Evolutionary conservation across 1,140 invertebrate species (phyloP).

Genomic region (Cryptotermes secundus): DNA sequence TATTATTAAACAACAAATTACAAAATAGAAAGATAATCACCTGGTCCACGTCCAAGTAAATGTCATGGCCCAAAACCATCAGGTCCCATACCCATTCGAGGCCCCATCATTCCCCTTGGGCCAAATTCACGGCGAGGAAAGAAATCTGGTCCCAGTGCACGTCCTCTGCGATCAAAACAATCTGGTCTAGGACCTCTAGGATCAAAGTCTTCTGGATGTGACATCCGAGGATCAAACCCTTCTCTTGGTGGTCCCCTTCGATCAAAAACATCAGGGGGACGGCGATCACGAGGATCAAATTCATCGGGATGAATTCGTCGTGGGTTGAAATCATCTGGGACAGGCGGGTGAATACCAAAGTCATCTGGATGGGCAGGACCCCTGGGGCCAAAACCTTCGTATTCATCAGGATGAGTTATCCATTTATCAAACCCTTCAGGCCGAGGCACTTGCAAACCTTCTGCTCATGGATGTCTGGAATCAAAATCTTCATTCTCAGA

Average conservation of each 20-base stretch:
- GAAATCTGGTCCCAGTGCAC: constrained; percentile 45
- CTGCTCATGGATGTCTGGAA: constrained; percentile 8
- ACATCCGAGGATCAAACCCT: constrained; percentile 38
- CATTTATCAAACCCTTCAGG: background rate
- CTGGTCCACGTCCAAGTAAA: constrained; percentile 44
- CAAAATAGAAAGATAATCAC: constrained; percentile 41
- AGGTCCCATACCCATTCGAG: constrained; percentile 48
- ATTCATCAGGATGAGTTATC: constrained; percentile 22
- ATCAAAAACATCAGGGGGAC: constrained; percentile 40
- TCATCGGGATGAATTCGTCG: constrained; percentile 46
- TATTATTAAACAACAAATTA: too few species aligned
- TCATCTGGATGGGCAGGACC: constrained; percentile 32
- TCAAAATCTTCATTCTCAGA: background rate
- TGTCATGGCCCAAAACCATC: constrained; percentile 49
- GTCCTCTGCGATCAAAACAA: constrained; percentile 38
- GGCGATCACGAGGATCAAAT: constrained; percentile 13
- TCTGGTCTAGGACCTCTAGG: constrained; percentile 43
- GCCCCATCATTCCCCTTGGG: constrained; percentile 45
- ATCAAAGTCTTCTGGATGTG: constrained; percentile 46
- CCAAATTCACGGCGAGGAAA: constrained; percentile 27
- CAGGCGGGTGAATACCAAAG: constrained; percentile 24
- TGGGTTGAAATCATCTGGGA: constrained; percentile 37
- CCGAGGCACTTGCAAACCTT: background rate
- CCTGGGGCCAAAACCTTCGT: constrained; percentile 28
- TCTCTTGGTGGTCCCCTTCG: constrained; percentile 40